Evolutionary conservation across 2,113 vertebrate species (phyloP).

Genomic region (Ariopsis seemanni): DNA sequence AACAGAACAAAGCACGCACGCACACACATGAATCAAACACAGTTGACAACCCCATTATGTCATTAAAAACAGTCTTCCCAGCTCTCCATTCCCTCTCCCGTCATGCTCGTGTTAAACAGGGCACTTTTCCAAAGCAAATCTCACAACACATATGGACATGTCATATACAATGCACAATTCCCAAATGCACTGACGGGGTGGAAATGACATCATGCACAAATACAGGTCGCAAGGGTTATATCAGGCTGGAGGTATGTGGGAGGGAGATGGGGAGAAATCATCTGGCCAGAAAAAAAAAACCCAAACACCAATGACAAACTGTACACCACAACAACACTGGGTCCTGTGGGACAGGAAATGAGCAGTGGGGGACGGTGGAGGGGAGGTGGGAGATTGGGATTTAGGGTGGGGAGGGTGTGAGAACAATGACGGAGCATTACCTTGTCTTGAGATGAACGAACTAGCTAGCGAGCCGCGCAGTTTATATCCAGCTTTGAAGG

Average conservation of each 20-base stretch:
- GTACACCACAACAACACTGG: constrained; percentile 47
- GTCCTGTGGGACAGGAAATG: constrained; percentile 53
- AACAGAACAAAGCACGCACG: neutral
- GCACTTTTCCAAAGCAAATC: constrained; percentile 1
- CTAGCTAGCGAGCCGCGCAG: constrained; percentile 80
- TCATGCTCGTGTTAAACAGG: constrained; percentile 5
- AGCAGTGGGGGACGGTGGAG: constrained; percentile 54
- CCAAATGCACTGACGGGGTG: constrained; percentile 29
- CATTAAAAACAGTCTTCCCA: neutral
- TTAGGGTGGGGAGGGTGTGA: constrained; percentile 53
- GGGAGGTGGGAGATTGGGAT: constrained; percentile 54
- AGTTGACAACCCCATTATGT: neutral
- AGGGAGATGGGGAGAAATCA: neutral
- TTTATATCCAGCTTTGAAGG: constrained; percentile 79
- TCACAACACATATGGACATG: constrained; percentile 25
- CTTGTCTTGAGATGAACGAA: constrained; percentile 83
- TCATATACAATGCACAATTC: constrained; percentile 24
- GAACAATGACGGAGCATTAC: constrained; percentile 69
- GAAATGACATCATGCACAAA: constrained; percentile 49
- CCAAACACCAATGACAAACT: constrained; percentile 48
- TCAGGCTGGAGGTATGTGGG: constrained; percentile 11
- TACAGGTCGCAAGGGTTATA: constrained; percentile 31
- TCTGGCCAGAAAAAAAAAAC: constrained; percentile 34
- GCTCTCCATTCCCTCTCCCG: neutral
- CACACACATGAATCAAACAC: constrained; percentile 29